Percentiles rank a stretch among this genome's conserved stretches.
Conservation (phyloP, 2,888 invertebrate species). For the Pteria penguin region DNA sequence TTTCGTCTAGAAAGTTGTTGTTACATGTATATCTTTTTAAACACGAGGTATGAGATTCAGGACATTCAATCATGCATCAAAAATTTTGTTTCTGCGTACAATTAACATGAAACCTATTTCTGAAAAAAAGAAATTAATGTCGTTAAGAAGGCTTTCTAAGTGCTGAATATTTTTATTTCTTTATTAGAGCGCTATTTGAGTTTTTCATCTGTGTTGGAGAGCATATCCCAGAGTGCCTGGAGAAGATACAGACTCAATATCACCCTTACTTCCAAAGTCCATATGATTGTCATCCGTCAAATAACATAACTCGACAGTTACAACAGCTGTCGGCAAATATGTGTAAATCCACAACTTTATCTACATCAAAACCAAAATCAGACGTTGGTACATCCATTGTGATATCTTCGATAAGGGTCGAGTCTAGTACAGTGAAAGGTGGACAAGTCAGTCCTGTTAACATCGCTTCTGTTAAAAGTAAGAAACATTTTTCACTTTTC, state of each 20-base stretch:
- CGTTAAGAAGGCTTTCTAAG: no score
- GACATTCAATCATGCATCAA: no score
- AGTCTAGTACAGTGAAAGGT: neutral
- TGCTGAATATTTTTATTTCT: neutral
- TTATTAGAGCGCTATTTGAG: constrained; percentile 3
- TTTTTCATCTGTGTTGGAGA: constrained; percentile 11
- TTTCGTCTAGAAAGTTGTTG: no score
- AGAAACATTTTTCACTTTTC: no score
- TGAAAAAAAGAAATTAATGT: no score
- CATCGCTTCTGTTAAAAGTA: neutral
- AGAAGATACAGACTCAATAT: neutral
- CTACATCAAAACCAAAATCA: neutral
- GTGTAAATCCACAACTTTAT: neutral
- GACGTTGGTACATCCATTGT: neutral
- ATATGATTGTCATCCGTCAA: constrained; percentile 1
- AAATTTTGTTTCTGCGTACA: no score
- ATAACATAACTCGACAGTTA: neutral
- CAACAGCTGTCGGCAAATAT: neutral
- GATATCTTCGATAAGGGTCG: neutral
- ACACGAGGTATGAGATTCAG: neutral
- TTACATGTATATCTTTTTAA: neutral
- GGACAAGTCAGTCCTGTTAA: neutral
- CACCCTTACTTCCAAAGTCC: neutral
- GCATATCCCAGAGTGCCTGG: neutral
- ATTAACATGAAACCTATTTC: no score